phyloP scores from a whole-genome alignment of 2,797 vertebrate genomes.

The Graptemys geographica region DNA sequence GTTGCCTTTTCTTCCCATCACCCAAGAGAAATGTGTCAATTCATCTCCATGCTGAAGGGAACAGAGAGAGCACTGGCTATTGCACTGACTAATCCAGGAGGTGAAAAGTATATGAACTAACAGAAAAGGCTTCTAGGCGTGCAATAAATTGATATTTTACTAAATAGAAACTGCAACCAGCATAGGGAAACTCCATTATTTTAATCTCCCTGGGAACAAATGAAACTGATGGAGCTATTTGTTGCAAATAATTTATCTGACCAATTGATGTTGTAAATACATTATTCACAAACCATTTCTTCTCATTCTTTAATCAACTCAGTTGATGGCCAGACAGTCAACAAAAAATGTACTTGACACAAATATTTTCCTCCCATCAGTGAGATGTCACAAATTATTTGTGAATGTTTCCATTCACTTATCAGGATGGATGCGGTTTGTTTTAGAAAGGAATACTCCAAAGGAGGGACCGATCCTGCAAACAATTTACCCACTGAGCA shows the following conservation, averaged over 20 bases:
- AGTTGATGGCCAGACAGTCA: background rate
- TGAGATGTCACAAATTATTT: background rate
- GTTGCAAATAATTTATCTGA: background rate
- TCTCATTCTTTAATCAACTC: background rate
- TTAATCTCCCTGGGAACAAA: background rate
- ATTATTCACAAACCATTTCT: background rate
- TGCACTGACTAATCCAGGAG: rapidly evolving
- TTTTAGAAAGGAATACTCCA: background rate
- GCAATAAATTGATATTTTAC: background rate
- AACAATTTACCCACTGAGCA: background rate
- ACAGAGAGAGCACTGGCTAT: rapidly evolving
- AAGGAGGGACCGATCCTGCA: background rate
- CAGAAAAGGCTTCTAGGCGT: rapidly evolving
- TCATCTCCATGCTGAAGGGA: rapidly evolving
- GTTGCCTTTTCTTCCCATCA: background rate
- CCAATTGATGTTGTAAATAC: background rate
- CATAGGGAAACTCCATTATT: background rate
- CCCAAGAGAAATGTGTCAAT: background rate
- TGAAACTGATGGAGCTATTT: background rate
- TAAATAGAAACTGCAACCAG: background rate
- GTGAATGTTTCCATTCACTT: background rate
- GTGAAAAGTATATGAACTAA: background rate
- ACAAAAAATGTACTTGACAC: background rate
- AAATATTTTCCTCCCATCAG: background rate
- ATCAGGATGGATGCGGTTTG: background rate